Conservation (phyloP, 2,113 vertebrate species). For the Mustela nigripes region DNA sequence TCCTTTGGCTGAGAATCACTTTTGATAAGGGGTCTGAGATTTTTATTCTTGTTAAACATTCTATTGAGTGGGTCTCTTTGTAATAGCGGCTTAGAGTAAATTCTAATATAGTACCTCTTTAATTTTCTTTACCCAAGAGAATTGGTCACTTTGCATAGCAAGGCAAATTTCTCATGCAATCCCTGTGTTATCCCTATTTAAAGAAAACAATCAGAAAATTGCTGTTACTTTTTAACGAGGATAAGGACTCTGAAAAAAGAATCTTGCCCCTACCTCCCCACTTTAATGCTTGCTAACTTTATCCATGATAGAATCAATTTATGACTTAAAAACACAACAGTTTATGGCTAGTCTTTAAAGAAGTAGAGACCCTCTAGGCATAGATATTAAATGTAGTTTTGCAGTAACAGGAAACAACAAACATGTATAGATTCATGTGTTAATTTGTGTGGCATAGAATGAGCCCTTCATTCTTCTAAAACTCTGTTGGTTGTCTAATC, state of each 20-base stretch:
- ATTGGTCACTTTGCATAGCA: neutral
- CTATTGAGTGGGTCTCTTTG: neutral
- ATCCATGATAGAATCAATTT: neutral
- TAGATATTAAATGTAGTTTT: neutral
- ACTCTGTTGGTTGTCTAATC: neutral
- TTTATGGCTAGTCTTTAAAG: slow-evolving; percentile 17
- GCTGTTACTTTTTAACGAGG: neutral
- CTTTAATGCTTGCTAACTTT: slow-evolving; percentile 19
- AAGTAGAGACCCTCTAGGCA: neutral
- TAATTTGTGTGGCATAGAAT: neutral
- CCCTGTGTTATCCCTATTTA: neutral
- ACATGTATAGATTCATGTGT: neutral
- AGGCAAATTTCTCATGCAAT: neutral
- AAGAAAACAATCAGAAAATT: slow-evolving; percentile 4
- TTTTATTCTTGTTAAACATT: slow-evolving; percentile 16
- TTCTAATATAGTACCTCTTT: neutral
- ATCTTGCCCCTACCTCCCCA: neutral
- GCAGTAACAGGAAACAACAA: neutral
- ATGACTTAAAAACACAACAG: neutral
- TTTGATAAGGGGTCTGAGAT: neutral
- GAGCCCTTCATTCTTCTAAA: neutral
- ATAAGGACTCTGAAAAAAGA: neutral
- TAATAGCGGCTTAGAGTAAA: slow-evolving; percentile 55
- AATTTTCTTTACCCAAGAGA: slow-evolving; percentile 50
- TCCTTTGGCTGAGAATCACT: neutral